Evolutionary conservation across 2,888 invertebrate genomes (phyloP).

Genomic region (Leptogaster cylindrica): DNA sequence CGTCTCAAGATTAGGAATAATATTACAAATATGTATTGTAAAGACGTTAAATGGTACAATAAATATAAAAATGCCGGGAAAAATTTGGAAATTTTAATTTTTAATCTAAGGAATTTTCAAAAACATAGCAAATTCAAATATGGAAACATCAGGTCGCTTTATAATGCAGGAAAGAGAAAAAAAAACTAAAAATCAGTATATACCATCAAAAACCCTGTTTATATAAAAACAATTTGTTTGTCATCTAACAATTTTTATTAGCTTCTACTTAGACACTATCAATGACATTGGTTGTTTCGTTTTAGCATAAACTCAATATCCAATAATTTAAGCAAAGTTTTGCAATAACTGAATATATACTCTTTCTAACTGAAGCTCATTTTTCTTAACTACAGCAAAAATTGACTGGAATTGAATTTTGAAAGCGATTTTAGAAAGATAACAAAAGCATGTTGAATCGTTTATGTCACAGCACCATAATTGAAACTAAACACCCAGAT

Average conservation of each 20-base stretch:
- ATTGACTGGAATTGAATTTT: too few relatives aligned
- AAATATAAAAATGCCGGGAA: too few relatives aligned
- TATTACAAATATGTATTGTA: background rate
- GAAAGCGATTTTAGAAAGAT: too few relatives aligned
- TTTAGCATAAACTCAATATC: background rate
- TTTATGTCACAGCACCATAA: background rate
- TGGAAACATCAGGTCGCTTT: too few relatives aligned
- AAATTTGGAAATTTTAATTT: too few relatives aligned
- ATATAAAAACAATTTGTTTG: too few relatives aligned
- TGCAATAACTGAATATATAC: background rate
- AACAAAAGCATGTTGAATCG: background rate
- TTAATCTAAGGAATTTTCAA: too few relatives aligned
- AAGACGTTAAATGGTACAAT: background rate
- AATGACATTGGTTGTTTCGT: background rate
- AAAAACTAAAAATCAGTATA: too few relatives aligned
- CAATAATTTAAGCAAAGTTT: background rate
- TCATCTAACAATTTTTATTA: slow-evolving; percentile 4
- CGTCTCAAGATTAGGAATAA: too few relatives aligned
- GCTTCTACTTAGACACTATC: background rate
- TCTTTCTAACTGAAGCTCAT: background rate
- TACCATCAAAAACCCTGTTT: too few relatives aligned
- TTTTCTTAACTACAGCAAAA: background rate
- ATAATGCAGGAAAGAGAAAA: too few relatives aligned
- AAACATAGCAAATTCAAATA: too few relatives aligned
- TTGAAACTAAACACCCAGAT: background rate